phyloP scores from a whole-genome alignment of 2,888 invertebrate genomes.

The Eucera pruinosa region DNA sequence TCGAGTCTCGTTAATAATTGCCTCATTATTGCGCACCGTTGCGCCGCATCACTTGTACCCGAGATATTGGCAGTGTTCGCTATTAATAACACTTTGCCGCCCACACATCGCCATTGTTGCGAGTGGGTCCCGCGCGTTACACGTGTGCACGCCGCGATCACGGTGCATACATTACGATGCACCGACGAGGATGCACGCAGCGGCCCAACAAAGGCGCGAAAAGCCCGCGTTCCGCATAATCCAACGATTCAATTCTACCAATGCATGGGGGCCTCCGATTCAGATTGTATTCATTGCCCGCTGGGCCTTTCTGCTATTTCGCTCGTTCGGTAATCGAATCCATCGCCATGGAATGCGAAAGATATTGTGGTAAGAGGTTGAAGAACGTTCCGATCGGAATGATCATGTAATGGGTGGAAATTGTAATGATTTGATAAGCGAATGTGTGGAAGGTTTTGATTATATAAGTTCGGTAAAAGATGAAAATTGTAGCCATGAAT shows the following conservation, averaged over 20 bases:
- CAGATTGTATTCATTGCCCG: conserved; percentile 16
- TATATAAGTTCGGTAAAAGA: too few relatives aligned
- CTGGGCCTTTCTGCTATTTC: background rate
- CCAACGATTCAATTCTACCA: conserved; percentile 56
- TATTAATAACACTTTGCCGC: conserved; percentile 72
- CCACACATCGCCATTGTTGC: conserved; percentile 69
- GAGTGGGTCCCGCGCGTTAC: conserved; percentile 55
- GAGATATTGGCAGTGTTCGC: conserved; percentile 68
- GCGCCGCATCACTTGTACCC: conserved; percentile 63
- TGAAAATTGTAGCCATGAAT: too few relatives aligned
- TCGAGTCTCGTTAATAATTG: conserved; percentile 70
- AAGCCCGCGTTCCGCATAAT: conserved; percentile 63
- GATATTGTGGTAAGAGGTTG: conserved; percentile 1
- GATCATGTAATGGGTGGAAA: background rate
- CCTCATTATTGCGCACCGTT: conserved; percentile 68
- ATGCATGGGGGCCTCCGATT: conserved; percentile 20
- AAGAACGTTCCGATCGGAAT: background rate
- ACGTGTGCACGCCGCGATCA: conserved; percentile 33
- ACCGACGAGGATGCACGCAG: conserved; percentile 25
- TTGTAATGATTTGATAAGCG: background rate
- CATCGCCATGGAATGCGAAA: conserved; percentile 13
- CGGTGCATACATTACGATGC: conserved; percentile 52
- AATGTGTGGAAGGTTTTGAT: too few relatives aligned
- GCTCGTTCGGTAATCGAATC: conserved; percentile 2
- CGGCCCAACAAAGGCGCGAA: conserved; percentile 59